Conservation (phyloP, 2,113 vertebrate species). For the Coptodon bakossiorum region DNA sequence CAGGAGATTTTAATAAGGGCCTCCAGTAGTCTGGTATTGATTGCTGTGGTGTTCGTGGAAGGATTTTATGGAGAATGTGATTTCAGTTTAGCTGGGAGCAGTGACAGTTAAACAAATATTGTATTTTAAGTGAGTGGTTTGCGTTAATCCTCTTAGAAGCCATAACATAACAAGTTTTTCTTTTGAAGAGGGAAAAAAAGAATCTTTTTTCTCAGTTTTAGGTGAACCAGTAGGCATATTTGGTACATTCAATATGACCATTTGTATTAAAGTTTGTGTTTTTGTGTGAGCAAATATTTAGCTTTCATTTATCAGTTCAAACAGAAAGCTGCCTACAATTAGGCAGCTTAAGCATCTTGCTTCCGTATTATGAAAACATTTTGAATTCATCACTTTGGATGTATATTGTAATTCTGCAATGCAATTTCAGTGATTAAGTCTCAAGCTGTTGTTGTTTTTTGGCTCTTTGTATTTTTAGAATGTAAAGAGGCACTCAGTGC, state of each 20-base stretch:
- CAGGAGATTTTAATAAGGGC: constrained; percentile 34
- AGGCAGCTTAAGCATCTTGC: background rate
- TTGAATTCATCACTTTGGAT: background rate
- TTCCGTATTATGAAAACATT: background rate
- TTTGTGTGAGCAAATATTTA: constrained; percentile 7
- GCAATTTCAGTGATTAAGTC: constrained; percentile 30
- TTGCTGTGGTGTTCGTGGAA: constrained; percentile 13
- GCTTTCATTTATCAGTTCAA: constrained; percentile 15
- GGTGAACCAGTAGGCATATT: background rate
- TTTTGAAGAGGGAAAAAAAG: background rate
- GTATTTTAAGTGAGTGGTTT: constrained; percentile 11
- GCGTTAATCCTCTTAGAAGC: constrained; percentile 17
- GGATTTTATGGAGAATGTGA: constrained; percentile 23
- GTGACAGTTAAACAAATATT: constrained; percentile 26
- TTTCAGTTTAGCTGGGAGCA: constrained; percentile 10
- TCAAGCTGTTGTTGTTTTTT: constrained; percentile 1
- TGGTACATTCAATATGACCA: background rate
- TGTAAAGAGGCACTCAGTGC: background rate
- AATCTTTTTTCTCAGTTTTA: background rate
- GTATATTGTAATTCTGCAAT: background rate
- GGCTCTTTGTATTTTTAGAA: background rate
- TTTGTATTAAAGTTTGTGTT: constrained; percentile 15
- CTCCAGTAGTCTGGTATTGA: constrained; percentile 42
- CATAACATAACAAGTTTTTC: constrained; percentile 9
- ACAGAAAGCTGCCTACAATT: constrained; percentile 28